A percentile compares a stretch with the other conserved stretches of the same genome.
These are phyloP conservation scores for Drosophila truncata DNA, from an alignment of 1,140 invertebrate genomes.

Conservation along the genomic window DNA sequence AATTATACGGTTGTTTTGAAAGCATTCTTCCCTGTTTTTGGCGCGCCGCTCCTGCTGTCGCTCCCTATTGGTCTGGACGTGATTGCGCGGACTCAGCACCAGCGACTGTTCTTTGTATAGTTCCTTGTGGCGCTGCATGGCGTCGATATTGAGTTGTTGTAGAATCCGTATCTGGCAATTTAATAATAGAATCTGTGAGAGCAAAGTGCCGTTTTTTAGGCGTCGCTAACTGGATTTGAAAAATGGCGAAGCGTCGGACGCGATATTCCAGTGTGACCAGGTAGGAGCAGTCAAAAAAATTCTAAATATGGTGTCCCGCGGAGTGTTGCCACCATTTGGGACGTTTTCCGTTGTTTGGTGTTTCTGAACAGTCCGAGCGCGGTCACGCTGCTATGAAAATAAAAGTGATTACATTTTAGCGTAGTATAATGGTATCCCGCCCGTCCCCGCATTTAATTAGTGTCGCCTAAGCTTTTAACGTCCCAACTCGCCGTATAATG, in stretches of 20 bases:
- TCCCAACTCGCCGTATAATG: neutral
- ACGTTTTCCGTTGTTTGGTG: neutral
- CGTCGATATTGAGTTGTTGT: too few relatives aligned
- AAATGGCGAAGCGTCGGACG: conserved; percentile 33
- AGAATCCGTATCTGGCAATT: neutral
- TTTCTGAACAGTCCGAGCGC: neutral
- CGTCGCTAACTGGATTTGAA: conserved; percentile 19
- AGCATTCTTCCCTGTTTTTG: conserved; percentile 53
- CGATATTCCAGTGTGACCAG: conserved; percentile 10
- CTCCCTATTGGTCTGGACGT: conserved; percentile 44
- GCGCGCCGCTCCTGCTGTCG: conserved; percentile 35
- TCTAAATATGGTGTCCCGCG: too few relatives aligned
- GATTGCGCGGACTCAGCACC: conserved; percentile 41
- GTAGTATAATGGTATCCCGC: conserved; percentile 15
- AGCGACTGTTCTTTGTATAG: conserved; percentile 51
- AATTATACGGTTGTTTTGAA: conserved; percentile 58
- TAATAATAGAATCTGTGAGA: neutral
- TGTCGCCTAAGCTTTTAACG: neutral
- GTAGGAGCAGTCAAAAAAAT: neutral
- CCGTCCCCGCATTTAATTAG: conserved; percentile 10
- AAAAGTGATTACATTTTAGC: conserved; percentile 44
- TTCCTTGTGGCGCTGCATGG: conserved; percentile 43
- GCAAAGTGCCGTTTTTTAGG: conserved; percentile 2
- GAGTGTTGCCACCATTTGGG: neutral
- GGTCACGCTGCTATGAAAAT: conserved; percentile 41